phyloP scores from a whole-genome alignment of 2,888 invertebrate species.

The Mythimna vitellina region DNA sequence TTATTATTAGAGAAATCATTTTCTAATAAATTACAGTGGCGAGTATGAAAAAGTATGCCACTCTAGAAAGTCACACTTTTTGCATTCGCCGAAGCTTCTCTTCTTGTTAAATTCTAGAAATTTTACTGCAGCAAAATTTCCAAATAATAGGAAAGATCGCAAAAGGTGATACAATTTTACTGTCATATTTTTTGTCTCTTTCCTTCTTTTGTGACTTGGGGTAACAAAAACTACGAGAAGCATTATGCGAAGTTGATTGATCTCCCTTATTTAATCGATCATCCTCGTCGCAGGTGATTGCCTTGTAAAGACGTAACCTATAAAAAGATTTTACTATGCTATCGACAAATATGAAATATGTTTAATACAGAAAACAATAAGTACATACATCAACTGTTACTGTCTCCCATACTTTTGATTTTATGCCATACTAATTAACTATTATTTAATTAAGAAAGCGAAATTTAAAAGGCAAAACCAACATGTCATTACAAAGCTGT shows the following conservation, averaged over 20 bases:
- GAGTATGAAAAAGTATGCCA: conserved; percentile 2
- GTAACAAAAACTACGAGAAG: conserved; percentile 59
- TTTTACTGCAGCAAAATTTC: conserved; percentile 20
- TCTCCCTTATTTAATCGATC: conserved; percentile 68
- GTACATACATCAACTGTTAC: background rate
- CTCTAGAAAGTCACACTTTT: conserved; percentile 1
- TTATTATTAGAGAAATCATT: background rate
- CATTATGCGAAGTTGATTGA: conserved; percentile 70
- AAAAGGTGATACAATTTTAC: conserved; percentile 23
- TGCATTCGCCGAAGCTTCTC: background rate
- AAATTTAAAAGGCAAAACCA: conserved; percentile 38
- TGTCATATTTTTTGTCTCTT: conserved; percentile 27
- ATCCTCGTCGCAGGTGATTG: conserved; percentile 46
- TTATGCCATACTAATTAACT: too few species aligned
- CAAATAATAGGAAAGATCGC: conserved; percentile 30
- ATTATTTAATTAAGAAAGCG: conserved; percentile 28
- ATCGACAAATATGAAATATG: background rate
- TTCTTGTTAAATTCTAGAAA: background rate
- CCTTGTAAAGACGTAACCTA: conserved; percentile 25
- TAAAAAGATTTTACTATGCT: background rate
- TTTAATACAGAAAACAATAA: background rate
- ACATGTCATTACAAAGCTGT: conserved; percentile 37
- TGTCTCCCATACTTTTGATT: too few species aligned
- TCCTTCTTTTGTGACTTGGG: background rate
- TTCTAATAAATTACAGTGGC: conserved; percentile 22